Evolutionary conservation across 2,888 invertebrate genomes (phyloP).

Genomic region (Drosophila colorata): DNA sequence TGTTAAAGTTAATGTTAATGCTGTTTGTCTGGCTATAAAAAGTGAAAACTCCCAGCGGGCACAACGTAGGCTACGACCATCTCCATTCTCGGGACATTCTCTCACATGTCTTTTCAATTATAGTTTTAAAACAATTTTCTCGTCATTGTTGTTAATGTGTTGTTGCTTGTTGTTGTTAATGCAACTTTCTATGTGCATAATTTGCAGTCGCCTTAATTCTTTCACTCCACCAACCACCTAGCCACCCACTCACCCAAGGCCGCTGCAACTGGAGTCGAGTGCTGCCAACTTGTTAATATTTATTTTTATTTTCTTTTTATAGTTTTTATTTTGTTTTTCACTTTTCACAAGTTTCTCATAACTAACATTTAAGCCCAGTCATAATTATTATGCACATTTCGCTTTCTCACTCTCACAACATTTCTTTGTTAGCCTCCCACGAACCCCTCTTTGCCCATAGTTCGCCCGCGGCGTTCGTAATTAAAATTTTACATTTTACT

Average conservation of each 20-base stretch:
- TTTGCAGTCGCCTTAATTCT: conserved; percentile 45
- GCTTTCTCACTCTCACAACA: conserved; percentile 48
- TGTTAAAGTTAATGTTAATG: conserved; percentile 38
- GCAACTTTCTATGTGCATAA: conserved; percentile 70
- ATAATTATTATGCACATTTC: conserved; percentile 74
- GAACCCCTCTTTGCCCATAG: not conserved
- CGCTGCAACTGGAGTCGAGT: conserved; percentile 28
- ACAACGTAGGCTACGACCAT: conserved; percentile 1
- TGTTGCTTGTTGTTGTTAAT: conserved; percentile 49
- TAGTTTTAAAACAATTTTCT: conserved; percentile 73
- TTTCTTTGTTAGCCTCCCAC: conserved; percentile 37
- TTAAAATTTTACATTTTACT: conserved; percentile 65
- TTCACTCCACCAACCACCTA: conserved; percentile 38
- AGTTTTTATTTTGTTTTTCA: conserved; percentile 31
- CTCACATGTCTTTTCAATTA: conserved; percentile 57
- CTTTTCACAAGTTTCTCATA: conserved; percentile 58
- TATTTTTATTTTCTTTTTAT: conserved; percentile 4
- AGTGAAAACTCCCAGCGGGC: conserved; percentile 46
- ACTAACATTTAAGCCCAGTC: conserved; percentile 63
- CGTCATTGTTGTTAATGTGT: conserved; percentile 73
- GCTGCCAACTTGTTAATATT: conserved; percentile 32
- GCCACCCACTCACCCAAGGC: conserved; percentile 38
- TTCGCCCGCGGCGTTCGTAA: conserved; percentile 33
- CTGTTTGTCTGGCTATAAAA: conserved; percentile 27
- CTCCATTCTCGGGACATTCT: conserved; percentile 16